Conservation (phyloP, 2,888 invertebrate genomes). For the Leucozona laternaria region DNA sequence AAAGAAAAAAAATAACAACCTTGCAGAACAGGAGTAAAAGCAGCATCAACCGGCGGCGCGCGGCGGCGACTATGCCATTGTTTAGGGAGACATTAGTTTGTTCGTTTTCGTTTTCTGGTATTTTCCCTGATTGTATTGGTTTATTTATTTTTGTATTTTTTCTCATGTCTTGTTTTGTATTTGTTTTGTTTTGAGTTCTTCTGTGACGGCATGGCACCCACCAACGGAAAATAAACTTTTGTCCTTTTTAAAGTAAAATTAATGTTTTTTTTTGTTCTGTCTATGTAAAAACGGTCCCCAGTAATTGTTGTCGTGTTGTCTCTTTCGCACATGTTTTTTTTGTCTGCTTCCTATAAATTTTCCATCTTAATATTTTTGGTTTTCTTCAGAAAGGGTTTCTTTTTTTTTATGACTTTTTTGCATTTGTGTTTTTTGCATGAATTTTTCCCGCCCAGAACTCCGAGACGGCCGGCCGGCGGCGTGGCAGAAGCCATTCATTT, state of each 20-base stretch:
- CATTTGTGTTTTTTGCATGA: background rate
- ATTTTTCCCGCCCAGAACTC: background rate
- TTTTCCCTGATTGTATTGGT: constrained; percentile 52
- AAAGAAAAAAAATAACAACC: background rate
- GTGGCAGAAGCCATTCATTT: constrained; percentile 62
- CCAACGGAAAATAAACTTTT: constrained; percentile 48
- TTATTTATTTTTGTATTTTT: constrained; percentile 19
- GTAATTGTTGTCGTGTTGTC: constrained; percentile 13
- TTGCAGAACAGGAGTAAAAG: background rate
- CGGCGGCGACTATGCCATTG: constrained; percentile 71
- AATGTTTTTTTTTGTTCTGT: constrained; percentile 39
- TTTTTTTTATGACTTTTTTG: too few relatives aligned
- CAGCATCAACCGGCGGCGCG: constrained; percentile 71
- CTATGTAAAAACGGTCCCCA: background rate
- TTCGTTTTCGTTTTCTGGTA: constrained; percentile 50
- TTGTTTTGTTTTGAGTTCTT: constrained; percentile 30
- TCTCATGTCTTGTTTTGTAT: constrained; percentile 38
- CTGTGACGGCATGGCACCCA: background rate
- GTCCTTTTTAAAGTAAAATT: constrained; percentile 74
- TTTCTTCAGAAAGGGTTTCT: constrained; percentile 18
- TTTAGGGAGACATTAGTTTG: constrained; percentile 61
- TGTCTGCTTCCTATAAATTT: background rate
- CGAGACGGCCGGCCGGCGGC: too few relatives aligned
- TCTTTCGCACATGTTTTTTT: constrained; percentile 8
- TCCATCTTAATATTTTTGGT: constrained; percentile 17